A percentile compares a stretch with the other conserved stretches of the same genome.
These are phyloP conservation scores for Malurus elegans DNA, from an alignment of 2,113 vertebrate species.

Conservation along the genomic window DNA sequence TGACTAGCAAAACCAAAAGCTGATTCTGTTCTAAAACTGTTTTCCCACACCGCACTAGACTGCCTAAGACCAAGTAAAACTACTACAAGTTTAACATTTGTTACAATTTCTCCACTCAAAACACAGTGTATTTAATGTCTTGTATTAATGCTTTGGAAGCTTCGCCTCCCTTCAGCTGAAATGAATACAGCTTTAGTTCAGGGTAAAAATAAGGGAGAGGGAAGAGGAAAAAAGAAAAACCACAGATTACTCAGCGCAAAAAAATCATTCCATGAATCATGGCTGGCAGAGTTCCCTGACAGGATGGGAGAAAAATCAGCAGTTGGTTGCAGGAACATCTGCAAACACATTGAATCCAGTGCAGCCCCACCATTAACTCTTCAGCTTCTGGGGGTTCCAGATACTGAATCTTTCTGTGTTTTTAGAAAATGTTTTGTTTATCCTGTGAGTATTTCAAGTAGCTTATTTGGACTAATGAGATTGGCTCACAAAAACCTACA, in stretches of 20 bases:
- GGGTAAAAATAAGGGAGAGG: slow-evolving; percentile 56
- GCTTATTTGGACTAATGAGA: neutral
- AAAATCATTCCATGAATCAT: slow-evolving; percentile 83
- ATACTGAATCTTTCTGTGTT: neutral
- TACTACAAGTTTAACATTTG: neutral
- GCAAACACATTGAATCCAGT: slow-evolving; percentile 63
- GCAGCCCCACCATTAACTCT: slow-evolving; percentile 66
- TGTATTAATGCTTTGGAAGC: slow-evolving; percentile 53
- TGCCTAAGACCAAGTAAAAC: slow-evolving; percentile 1
- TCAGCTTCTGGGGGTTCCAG: slow-evolving; percentile 7
- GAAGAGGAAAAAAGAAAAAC: slow-evolving; percentile 68
- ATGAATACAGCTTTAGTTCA: slow-evolving; percentile 66
- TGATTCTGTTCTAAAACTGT: neutral
- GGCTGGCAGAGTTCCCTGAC: slow-evolving; percentile 72
- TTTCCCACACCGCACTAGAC: neutral
- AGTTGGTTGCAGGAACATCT: slow-evolving; percentile 73
- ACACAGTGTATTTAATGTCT: slow-evolving; percentile 29
- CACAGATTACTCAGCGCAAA: slow-evolving; percentile 79
- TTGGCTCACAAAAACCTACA: neutral
- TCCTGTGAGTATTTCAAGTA: neutral
- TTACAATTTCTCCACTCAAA: slow-evolving; percentile 38
- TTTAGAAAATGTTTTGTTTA: neutral
- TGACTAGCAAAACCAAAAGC: slow-evolving; percentile 22
- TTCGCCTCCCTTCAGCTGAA: slow-evolving; percentile 52
- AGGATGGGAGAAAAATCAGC: slow-evolving; percentile 68